Percentiles rank a stretch among this genome's conserved stretches.
These are phyloP conservation scores for Butorides virescens DNA, from an alignment of 2,113 vertebrate species.

Conservation along the genomic window DNA sequence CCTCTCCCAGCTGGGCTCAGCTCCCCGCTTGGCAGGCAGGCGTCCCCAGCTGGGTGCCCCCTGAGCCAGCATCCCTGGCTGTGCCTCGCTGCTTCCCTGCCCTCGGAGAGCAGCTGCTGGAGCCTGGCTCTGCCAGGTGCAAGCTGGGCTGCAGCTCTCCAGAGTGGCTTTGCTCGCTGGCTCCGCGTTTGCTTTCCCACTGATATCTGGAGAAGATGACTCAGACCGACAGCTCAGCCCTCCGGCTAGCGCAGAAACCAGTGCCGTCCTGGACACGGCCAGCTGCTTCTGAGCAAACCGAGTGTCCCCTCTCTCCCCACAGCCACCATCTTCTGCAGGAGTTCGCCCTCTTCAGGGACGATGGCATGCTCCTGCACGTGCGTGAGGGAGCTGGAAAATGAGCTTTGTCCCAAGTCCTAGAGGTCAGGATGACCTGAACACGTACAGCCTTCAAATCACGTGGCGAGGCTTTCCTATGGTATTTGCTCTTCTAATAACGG, in stretches of 20 bases:
- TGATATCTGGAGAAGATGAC: not conserved
- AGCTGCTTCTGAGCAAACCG: not conserved
- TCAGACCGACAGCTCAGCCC: not conserved
- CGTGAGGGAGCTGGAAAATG: not conserved
- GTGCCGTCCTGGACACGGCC: fast-evolving
- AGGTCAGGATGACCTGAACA: not conserved
- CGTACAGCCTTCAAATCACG: not conserved
- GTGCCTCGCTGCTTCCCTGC: not conserved
- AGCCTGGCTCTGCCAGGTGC: not conserved
- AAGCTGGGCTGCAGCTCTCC: not conserved
- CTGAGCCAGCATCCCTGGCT: not conserved
- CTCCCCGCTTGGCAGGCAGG: not conserved
- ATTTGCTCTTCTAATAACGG: not conserved
- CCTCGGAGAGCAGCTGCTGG: not conserved
- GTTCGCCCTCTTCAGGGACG: not conserved
- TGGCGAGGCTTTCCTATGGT: not conserved
- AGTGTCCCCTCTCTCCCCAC: not conserved
- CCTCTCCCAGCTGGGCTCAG: slow-evolving; percentile 11
- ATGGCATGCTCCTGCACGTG: not conserved
- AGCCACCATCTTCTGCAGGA: not conserved
- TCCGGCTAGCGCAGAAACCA: not conserved
- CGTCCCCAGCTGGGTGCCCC: not conserved
- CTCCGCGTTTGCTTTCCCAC: not conserved
- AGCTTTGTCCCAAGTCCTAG: not conserved
- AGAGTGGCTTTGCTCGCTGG: not conserved